These are phyloP conservation scores for Origma solitaria DNA, from an alignment of 2,113 vertebrate genomes.

Conservation along the genomic window DNA sequence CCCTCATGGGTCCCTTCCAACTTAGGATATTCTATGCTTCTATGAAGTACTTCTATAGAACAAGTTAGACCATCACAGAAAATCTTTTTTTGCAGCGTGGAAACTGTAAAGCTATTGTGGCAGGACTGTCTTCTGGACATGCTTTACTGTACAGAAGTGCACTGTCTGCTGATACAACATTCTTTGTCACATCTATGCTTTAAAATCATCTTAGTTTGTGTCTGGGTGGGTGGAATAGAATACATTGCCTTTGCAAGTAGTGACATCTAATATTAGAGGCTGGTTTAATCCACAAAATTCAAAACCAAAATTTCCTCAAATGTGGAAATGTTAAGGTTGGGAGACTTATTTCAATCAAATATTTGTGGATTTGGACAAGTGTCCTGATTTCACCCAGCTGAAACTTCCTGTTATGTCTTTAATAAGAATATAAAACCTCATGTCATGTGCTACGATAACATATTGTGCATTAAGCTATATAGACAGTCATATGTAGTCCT, in stretches of 20 bases:
- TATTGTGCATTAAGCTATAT: background rate
- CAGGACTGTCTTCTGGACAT: background rate
- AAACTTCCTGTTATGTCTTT: background rate
- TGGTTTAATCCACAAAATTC: background rate
- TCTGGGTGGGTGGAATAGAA: background rate
- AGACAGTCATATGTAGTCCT: background rate
- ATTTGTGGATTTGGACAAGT: background rate
- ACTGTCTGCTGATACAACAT: background rate
- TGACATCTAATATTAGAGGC: background rate
- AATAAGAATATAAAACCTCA: background rate
- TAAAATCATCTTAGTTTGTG: background rate
- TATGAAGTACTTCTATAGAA: background rate
- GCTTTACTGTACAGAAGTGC: background rate
- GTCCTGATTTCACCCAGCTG: background rate
- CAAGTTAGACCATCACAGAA: background rate
- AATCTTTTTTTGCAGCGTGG: background rate
- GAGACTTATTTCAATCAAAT: background rate
- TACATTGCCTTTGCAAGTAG: background rate
- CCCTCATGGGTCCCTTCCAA: background rate
- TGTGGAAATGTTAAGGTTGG: background rate
- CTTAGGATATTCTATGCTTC: background rate
- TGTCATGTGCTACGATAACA: background rate
- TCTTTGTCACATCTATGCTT: background rate
- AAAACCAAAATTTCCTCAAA: background rate
- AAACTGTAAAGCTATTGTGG: background rate